Percentiles rank a stretch among this genome's conserved stretches.
Conservation (phyloP, 1,140 invertebrate species). For the Battus philenor region DNA sequence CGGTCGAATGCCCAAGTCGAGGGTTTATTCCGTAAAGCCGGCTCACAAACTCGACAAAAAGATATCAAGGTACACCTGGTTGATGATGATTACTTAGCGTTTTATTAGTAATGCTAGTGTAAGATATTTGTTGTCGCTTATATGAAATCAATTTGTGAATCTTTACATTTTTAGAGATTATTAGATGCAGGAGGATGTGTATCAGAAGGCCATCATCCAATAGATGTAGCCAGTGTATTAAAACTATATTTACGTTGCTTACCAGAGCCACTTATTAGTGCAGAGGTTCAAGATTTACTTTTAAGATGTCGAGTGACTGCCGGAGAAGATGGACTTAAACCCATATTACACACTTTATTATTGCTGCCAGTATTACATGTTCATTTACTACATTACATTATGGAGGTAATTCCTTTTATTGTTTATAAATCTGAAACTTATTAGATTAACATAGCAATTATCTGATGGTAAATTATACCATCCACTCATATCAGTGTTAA, state of each 20-base stretch:
- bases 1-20: constrained; percentile 82
- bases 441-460: too few species aligned
- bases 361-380: constrained; percentile 70
- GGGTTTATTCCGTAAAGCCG: constrained; percentile 90
- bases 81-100: too few species aligned
- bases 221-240: constrained; percentile 88
- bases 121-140: too few species aligned
- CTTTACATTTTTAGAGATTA: constrained; percentile 75
- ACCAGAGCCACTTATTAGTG: constrained; percentile 86
- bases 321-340: constrained; percentile 57
- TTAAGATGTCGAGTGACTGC: constrained; percentile 79
- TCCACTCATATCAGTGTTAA: too few species aligned
- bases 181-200: constrained; percentile 81
- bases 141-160: too few species aligned
- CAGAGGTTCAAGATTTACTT: constrained; percentile 83
- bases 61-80: constrained; percentile 81
- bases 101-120: too few species aligned
- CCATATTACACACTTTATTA: constrained; percentile 63
- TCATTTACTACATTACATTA: constrained; percentile 71
- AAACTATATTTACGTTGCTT: constrained; percentile 89
- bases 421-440: too few species aligned
- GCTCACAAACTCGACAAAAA: constrained; percentile 86
- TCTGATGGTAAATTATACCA: too few species aligned
- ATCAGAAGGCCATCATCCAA: constrained; percentile 81
- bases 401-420: constrained; percentile 68